These are phyloP conservation scores for Crotalus horridus DNA, from an alignment of 2,113 vertebrate species.

Conservation along the genomic window DNA sequence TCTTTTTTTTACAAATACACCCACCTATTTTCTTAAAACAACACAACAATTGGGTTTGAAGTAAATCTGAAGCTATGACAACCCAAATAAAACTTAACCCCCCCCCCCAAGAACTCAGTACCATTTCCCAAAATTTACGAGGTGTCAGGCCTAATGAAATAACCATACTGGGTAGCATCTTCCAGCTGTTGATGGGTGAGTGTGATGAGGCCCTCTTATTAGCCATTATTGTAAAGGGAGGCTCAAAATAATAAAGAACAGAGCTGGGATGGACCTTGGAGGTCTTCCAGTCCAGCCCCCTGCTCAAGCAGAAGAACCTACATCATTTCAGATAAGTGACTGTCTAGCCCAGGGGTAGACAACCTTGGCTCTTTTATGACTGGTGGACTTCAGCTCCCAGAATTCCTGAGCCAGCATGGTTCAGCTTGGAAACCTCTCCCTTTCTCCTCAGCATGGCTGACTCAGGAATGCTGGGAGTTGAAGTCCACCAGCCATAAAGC, in stretches of 20 bases:
- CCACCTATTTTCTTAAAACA: not conserved
- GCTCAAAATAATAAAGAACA: not conserved
- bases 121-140: not conserved
- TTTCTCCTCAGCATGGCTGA: too few species aligned
- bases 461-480: too few species aligned
- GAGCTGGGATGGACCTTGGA: too few species aligned
- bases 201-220: not conserved
- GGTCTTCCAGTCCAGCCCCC: too few species aligned
- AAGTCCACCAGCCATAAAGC: too few species aligned
- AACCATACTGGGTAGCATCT: not conserved
- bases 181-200: not conserved
- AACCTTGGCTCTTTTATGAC: too few species aligned
- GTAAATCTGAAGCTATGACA: not conserved
- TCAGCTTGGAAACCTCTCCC: too few species aligned
- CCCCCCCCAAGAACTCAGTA: rapidly evolving
- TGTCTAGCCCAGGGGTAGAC: too few species aligned
- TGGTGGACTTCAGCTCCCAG: too few species aligned
- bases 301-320: too few species aligned
- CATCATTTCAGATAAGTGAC: too few species aligned
- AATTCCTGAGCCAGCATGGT: too few species aligned
- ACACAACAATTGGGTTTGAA: not conserved
- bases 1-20: not conserved
- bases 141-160: not conserved
- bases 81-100: not conserved
- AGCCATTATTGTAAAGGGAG: not conserved